Evolutionary conservation across 2,888 invertebrate genomes (phyloP).

Genomic region (Odontocerum albicorne): DNA sequence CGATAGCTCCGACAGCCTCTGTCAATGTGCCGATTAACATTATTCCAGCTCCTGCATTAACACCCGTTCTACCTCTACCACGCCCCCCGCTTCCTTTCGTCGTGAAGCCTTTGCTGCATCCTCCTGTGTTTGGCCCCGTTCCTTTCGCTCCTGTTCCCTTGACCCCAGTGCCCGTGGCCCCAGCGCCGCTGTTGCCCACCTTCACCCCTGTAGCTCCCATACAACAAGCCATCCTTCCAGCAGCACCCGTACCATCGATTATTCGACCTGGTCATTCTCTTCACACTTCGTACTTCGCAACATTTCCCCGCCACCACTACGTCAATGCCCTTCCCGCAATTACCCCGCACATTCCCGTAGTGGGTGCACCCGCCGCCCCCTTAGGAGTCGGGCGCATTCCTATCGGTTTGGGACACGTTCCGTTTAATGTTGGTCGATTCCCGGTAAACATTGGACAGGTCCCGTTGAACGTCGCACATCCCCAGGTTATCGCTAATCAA

Average conservation of each 20-base stretch:
- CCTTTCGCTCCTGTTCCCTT: slow-evolving; percentile 11
- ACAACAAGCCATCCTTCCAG: slow-evolving; percentile 5
- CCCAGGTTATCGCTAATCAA: slow-evolving; percentile 10
- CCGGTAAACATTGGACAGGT: slow-evolving; percentile 22
- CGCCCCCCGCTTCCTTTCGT: slow-evolving; percentile 41
- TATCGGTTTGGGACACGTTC: slow-evolving; percentile 10
- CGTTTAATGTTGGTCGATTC: slow-evolving; percentile 13
- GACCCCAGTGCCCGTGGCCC: background rate
- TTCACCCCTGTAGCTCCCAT: slow-evolving; percentile 15
- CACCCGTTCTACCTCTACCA: slow-evolving; percentile 39
- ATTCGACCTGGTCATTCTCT: slow-evolving; percentile 52
- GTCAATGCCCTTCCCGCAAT: slow-evolving; percentile 39
- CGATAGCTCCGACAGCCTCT: slow-evolving; percentile 20
- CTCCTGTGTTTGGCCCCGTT: slow-evolving; percentile 4
- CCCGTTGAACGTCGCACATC: slow-evolving; percentile 16
- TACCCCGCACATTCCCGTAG: slow-evolving; percentile 9
- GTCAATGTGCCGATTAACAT: slow-evolving; percentile 42
- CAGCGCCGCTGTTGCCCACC: slow-evolving; percentile 40
- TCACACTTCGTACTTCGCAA: slow-evolving; percentile 52
- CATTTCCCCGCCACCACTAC: slow-evolving; percentile 52
- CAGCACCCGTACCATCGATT: slow-evolving; percentile 46
- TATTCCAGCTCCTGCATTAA: slow-evolving; percentile 40
- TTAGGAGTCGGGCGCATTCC: slow-evolving; percentile 6
- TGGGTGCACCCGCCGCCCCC: slow-evolving; percentile 8
- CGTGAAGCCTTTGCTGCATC: slow-evolving; percentile 20